A percentile compares a stretch with the other conserved stretches of the same genome.
phyloP scores from a whole-genome alignment of 2,888 invertebrate species.

The Phlogophora meticulosa region DNA sequence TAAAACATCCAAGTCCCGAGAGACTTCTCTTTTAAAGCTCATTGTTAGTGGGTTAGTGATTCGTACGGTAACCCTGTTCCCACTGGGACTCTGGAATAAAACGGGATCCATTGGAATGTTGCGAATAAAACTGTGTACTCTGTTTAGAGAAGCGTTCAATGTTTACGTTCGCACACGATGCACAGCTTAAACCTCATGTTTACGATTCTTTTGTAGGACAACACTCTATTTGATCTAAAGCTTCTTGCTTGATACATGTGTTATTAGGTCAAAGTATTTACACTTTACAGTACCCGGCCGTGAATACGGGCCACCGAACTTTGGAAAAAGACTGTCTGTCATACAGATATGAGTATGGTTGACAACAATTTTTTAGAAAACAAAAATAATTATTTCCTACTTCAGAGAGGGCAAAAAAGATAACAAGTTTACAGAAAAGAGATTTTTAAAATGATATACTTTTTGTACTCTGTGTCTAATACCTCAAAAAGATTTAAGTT shows the following conservation, averaged over 20 bases:
- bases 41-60: slow-evolving; percentile 61
- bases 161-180: slow-evolving; percentile 84
- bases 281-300: slow-evolving; percentile 14
- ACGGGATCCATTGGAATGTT: slow-evolving; percentile 60
- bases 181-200: slow-evolving; percentile 62
- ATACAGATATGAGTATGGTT: not conserved
- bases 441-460: no score
- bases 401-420: no score
- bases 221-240: slow-evolving; percentile 60
- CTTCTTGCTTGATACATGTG: slow-evolving; percentile 49
- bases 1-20: slow-evolving; percentile 42
- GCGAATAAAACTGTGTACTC: slow-evolving; percentile 70
- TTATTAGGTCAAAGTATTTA: slow-evolving; percentile 63
- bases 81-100: slow-evolving; percentile 47
- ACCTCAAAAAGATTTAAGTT: no score
- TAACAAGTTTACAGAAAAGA: no score
- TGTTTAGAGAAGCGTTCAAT: slow-evolving; percentile 82
- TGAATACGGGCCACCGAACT: slow-evolving; percentile 1
- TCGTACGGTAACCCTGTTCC: slow-evolving; percentile 45
- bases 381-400: no score
- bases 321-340: not conserved
- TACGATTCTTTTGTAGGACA: slow-evolving; percentile 65
- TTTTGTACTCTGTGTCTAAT: no score
- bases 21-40: slow-evolving; percentile 52
- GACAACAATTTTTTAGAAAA: not conserved